Base-by-base conservation (phyloP, 2,888 invertebrate genomes). In the Uropetala carovei region DNA sequence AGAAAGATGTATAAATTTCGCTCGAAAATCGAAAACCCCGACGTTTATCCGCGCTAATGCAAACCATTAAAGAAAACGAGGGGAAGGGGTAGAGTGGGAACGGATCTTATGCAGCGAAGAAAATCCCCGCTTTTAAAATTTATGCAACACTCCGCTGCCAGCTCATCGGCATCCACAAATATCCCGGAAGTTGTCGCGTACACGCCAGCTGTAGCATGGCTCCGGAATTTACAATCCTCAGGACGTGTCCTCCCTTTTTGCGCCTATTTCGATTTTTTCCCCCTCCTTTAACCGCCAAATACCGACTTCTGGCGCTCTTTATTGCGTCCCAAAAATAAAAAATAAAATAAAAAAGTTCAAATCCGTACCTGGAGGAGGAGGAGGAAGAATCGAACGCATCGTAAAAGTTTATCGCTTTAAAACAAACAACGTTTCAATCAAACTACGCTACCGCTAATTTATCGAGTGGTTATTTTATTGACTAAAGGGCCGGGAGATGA, bases 151-250 rank as follows among this genome's bases (percentile, higher is more conserved):
- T 89, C 58, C 30, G 56, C 64, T 60, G 83, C 56, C 83, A 13
- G 57, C 57, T 56, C 83, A 57, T 64, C n/a, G 89, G 89, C 89
- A 64, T 89, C 30, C 43, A 60, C 89, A 89, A 89, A 89, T 89
- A 64, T 43, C 89, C n/a, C 86, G 60, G 18, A 57, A 86, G 86
- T 86, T 86, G 60, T 30, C 30, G 59, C 64, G 43, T n/a, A 64
- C 89, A 89, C 18, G 89, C 59, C n/a, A n/a, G n/a, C n/a, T n/a
- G n/a, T n/a, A n/a, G n/a, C 16, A 60, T 22, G 86, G 56, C 9
- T 30, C 27, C 3, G 30, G 68, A 64, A 89, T 89, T 89, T 89
- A 89, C 14, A 64, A 64, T 43, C 64, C 89, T n/a, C n/a, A 89
- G 60, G 30, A 57, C 56, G 83, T 43, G 0, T 30, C 83, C 83